phyloP scores from a whole-genome alignment of 2,113 vertebrate species.

The Syngnathus floridae region DNA sequence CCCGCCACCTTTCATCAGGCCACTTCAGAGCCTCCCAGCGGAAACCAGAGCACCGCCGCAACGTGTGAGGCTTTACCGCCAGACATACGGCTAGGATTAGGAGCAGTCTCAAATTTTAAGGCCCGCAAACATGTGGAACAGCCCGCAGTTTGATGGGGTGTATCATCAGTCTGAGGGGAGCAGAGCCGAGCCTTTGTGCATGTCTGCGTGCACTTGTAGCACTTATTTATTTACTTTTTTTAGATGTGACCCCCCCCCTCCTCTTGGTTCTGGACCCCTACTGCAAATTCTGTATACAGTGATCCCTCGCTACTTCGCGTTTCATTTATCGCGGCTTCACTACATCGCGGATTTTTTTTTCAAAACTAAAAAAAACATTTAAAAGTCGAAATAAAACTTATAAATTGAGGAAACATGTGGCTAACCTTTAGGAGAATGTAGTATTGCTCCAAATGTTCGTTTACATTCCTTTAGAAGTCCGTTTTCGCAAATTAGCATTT shows the following conservation, averaged over 20 bases:
- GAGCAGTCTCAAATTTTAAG: slow-evolving; percentile 17
- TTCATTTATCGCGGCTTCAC: too few species aligned
- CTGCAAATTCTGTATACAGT: neutral
- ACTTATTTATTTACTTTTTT: neutral
- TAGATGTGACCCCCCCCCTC: neutral
- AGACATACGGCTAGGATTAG: slow-evolving; percentile 33
- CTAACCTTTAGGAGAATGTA: too few species aligned
- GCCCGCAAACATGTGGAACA: slow-evolving; percentile 31
- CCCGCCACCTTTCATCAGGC: slow-evolving; percentile 41
- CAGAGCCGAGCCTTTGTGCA: slow-evolving; percentile 7
- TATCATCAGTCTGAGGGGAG: slow-evolving; percentile 34
- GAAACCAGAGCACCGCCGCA: slow-evolving; percentile 48
- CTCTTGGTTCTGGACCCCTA: too few species aligned
- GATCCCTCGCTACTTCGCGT: too few species aligned
- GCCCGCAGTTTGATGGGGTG: slow-evolving; percentile 39
- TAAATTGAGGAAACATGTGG: too few species aligned
- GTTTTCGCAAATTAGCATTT: too few species aligned
- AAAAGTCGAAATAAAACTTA: too few species aligned
- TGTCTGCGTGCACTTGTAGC: neutral
- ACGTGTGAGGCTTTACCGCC: slow-evolving; percentile 27
- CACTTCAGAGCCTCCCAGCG: slow-evolving; percentile 45
- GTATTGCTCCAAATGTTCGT: too few species aligned
- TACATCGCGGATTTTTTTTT: too few species aligned
- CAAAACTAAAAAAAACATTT: too few species aligned
- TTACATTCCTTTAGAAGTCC: too few species aligned